A percentile compares a stretch with the other conserved stretches of the same genome.
These are phyloP conservation scores for Phaetusa simplex DNA, from an alignment of 2,113 vertebrate species.

Conservation along the genomic window DNA sequence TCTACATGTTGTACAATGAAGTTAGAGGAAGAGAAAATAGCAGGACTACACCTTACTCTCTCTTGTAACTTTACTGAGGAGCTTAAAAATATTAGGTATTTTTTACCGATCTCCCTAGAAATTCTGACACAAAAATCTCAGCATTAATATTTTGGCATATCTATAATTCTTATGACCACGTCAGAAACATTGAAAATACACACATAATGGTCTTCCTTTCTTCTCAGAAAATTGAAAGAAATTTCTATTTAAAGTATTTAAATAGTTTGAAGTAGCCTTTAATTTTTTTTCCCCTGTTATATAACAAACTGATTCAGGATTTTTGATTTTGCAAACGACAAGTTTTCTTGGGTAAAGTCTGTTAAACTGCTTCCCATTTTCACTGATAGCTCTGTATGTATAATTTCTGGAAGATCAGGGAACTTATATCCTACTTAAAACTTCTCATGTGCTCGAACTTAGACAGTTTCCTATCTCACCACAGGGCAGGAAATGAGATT, in stretches of 20 bases:
- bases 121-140: background rate
- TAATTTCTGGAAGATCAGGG: background rate
- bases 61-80: background rate
- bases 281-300: background rate
- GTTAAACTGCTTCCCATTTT: background rate
- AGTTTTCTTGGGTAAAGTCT: background rate
- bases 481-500: slow-evolving; percentile 16
- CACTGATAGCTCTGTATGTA: background rate
- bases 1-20: background rate
- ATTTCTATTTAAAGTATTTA: background rate
- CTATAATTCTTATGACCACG: background rate
- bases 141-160: background rate
- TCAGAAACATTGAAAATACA: background rate
- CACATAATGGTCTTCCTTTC: background rate
- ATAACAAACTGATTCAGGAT: background rate
- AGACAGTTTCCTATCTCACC: background rate
- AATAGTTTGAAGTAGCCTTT: background rate
- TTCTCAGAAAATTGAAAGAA: background rate
- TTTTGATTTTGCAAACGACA: background rate
- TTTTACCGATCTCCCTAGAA: background rate
- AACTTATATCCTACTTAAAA: background rate
- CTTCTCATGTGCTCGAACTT: background rate
- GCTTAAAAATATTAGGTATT: background rate
- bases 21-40: background rate
- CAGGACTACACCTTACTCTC: background rate